Conservation (phyloP, 1,140 invertebrate species). For the Pogonomyrmex californicus region DNA sequence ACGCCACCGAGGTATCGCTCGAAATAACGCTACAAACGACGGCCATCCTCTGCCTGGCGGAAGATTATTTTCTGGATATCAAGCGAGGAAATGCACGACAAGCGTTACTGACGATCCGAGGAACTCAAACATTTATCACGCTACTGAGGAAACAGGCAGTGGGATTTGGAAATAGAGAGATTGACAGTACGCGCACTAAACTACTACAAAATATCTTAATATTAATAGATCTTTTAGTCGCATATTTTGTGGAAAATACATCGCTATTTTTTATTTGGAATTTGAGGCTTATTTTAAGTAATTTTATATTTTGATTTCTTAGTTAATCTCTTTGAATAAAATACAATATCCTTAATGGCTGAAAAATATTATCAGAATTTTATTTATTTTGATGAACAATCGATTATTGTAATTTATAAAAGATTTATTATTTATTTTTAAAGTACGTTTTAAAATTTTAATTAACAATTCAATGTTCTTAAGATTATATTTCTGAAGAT, state of each 20-base stretch:
- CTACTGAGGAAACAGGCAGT: constrained; percentile 3
- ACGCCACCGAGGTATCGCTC: neutral
- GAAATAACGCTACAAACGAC: constrained; percentile 40
- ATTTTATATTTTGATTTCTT: neutral
- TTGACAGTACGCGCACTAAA: neutral
- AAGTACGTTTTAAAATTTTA: neutral
- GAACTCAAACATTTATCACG: constrained; percentile 39
- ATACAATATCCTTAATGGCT: neutral
- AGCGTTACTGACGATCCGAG: constrained; percentile 22
- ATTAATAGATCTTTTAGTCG: neutral
- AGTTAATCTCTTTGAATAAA: neutral
- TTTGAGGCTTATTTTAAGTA: neutral
- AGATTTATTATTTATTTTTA: neutral
- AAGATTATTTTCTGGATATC: constrained; percentile 52
- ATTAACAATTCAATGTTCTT: neutral
- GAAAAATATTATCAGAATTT: neutral
- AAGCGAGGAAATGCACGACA: constrained; percentile 43
- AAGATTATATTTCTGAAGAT: neutral
- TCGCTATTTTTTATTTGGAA: neutral
- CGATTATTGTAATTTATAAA: neutral
- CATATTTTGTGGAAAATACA: neutral
- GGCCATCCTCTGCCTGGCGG: neutral
- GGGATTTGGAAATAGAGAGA: constrained; percentile 15
- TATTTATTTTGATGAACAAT: neutral
- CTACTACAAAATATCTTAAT: neutral